Evolutionary conservation across 2,113 vertebrate species (phyloP).

Genomic region (Hippocampus abdominalis): DNA sequence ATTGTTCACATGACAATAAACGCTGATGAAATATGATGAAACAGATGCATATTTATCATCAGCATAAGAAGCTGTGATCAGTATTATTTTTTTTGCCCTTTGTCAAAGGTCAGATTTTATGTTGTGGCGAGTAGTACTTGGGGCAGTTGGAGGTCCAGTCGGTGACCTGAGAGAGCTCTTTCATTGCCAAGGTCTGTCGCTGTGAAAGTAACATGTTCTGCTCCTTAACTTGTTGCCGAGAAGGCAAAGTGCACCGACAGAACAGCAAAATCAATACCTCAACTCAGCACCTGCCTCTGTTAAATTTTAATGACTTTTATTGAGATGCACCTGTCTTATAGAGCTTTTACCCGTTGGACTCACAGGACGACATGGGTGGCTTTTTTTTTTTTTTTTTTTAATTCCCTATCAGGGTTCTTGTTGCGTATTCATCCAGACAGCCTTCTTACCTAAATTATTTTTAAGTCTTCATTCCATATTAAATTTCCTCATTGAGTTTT

Average conservation of each 20-base stretch:
- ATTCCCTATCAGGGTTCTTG: slow-evolving; percentile 14
- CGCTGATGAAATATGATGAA: background rate
- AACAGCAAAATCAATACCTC: slow-evolving; percentile 17
- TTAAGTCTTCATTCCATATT: slow-evolving; percentile 18
- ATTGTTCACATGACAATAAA: too few species aligned
- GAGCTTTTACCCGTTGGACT: slow-evolving; percentile 30
- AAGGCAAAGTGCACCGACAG: slow-evolving; percentile 18
- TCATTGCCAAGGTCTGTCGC: slow-evolving; percentile 8
- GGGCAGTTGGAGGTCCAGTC: slow-evolving; percentile 6
- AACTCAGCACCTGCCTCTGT: slow-evolving; percentile 48
- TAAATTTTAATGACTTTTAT: slow-evolving; percentile 55
- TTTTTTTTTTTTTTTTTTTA: slow-evolving; percentile 20
- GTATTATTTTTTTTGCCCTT: slow-evolving; percentile 19
- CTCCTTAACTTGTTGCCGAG: slow-evolving; percentile 17
- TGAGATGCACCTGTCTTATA: slow-evolving; percentile 27
- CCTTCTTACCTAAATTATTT: slow-evolving; percentile 3
- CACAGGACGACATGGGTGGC: slow-evolving; percentile 23
- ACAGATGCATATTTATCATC: slow-evolving; percentile 6
- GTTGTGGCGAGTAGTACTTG: slow-evolving; percentile 9
- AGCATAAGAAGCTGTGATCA: slow-evolving; percentile 1
- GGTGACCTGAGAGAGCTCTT: slow-evolving; percentile 15
- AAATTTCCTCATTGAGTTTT: slow-evolving; percentile 55
- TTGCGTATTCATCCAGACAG: slow-evolving; percentile 5
- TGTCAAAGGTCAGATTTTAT: slow-evolving; percentile 16
- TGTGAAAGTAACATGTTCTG: slow-evolving; percentile 7